A percentile compares a stretch with the other conserved stretches of the same genome.
Conservation (phyloP, 2,113 vertebrate species). For the Neodontobutis hainanensis region DNA sequence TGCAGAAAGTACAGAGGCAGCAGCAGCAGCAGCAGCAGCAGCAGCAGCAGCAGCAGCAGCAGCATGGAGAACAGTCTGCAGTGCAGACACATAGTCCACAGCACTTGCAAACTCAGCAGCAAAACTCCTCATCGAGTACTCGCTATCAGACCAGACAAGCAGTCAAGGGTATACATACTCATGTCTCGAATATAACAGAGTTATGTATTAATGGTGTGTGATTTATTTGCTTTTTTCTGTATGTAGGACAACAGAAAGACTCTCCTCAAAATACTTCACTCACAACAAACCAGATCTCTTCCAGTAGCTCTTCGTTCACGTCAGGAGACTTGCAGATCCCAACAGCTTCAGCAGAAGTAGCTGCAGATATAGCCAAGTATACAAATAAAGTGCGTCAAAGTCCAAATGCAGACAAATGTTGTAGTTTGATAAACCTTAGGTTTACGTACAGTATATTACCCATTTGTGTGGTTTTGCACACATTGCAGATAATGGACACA, state of each 20-base stretch:
- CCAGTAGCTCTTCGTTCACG: conserved; percentile 76
- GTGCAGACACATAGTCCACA: conserved; percentile 67
- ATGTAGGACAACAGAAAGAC: conserved; percentile 93
- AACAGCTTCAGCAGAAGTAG: conserved; percentile 93
- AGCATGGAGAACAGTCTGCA: conserved; percentile 70
- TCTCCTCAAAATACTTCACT: conserved; percentile 86
- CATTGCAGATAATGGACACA: conserved; percentile 95
- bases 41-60: conserved; percentile 80
- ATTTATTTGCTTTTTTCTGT: conserved; percentile 18
- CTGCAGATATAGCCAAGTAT: conserved; percentile 96
- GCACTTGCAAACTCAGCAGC: conserved; percentile 60
- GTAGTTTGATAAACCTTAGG: background rate
- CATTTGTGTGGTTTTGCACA: conserved; percentile 5
- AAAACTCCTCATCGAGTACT: conserved; percentile 86
- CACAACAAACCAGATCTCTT: conserved; percentile 82
- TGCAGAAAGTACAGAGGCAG: conserved; percentile 92
- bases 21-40: conserved; percentile 64
- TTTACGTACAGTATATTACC: background rate
- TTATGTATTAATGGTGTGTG: background rate
- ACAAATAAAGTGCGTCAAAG: conserved; percentile 88
- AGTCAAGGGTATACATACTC: conserved; percentile 86
- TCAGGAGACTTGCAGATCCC: conserved; percentile 89
- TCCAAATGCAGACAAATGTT: background rate
- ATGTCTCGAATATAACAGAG: background rate
- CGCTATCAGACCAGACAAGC: conserved; percentile 97